Percentiles rank a stretch among this genome's conserved stretches.
Evolutionary conservation across 2,797 vertebrate species (phyloP).

Genomic region (Epinephelus coioides): DNA sequence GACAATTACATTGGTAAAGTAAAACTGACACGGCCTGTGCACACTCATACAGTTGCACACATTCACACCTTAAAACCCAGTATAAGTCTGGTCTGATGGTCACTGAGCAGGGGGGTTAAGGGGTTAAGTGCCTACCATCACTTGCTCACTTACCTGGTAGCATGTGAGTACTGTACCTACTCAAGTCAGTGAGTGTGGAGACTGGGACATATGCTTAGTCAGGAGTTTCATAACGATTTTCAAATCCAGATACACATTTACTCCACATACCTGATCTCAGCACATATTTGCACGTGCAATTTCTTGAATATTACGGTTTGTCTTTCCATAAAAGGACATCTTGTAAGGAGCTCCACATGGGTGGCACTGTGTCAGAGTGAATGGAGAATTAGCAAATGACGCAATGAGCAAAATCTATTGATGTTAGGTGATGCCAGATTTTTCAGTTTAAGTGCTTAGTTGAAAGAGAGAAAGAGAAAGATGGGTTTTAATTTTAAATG

Average conservation of each 20-base stretch:
- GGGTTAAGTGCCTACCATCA: background rate
- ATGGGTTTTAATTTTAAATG: background rate
- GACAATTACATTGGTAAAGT: background rate
- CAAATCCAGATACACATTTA: background rate
- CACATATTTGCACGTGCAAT: background rate
- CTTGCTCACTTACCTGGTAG: background rate
- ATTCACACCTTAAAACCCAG: background rate
- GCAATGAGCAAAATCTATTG: background rate
- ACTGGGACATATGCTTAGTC: background rate
- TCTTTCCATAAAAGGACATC: background rate
- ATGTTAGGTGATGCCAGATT: background rate
- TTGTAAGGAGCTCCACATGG: background rate
- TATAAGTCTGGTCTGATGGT: background rate
- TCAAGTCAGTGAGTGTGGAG: background rate
- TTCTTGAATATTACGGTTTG: background rate
- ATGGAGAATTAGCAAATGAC: constrained; percentile 9
- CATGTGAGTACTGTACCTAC: background rate
- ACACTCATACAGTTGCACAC: background rate
- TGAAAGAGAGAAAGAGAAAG: background rate
- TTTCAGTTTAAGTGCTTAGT: background rate
- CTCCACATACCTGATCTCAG: background rate
- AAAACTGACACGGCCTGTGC: background rate
- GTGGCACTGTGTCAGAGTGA: background rate
- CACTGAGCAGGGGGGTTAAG: background rate
- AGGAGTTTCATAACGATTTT: background rate